Conservation (phyloP, 2,888 invertebrate species). For the Zygogramma bicolorata region DNA sequence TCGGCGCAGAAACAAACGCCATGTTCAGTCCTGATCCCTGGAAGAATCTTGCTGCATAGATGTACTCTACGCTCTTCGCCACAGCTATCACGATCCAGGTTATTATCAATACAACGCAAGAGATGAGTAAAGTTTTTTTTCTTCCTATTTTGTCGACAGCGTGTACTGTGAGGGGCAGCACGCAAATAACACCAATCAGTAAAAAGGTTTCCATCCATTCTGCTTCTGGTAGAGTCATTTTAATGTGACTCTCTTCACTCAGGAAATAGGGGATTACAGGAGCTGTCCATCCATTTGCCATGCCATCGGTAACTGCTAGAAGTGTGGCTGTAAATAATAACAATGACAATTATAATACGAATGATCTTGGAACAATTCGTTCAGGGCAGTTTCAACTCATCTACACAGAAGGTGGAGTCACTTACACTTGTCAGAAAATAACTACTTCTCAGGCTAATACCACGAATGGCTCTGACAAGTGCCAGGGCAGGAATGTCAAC, state of each 20-base stretch:
- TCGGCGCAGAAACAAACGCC: slow-evolving; percentile 54
- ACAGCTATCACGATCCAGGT: slow-evolving; percentile 60
- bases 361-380: no score
- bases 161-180: slow-evolving; percentile 57
- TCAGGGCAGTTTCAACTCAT: no score
- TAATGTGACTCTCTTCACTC: slow-evolving; percentile 54
- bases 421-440: no score
- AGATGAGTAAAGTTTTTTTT: slow-evolving; percentile 58
- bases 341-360: no score
- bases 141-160: slow-evolving; percentile 57
- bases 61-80: slow-evolving; percentile 51
- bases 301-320: slow-evolving; percentile 63
- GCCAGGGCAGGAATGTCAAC: no score
- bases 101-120: slow-evolving; percentile 56
- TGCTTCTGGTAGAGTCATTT: slow-evolving; percentile 51
- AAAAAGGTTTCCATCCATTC: slow-evolving; percentile 54
- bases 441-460: no score
- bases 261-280: slow-evolving; percentile 61
- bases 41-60: slow-evolving; percentile 57
- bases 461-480: no score
- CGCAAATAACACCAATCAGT: slow-evolving; percentile 52
- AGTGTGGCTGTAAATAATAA: slow-evolving; percentile 57
- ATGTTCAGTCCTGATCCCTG: slow-evolving; percentile 33
- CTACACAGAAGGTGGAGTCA: no score
- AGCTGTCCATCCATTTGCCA: slow-evolving; percentile 63